A percentile compares a stretch with the other conserved stretches of the same genome.
These are phyloP conservation scores for Bimastos eiseni DNA, from an alignment of 2,888 invertebrate species.

Conservation along the genomic window DNA sequence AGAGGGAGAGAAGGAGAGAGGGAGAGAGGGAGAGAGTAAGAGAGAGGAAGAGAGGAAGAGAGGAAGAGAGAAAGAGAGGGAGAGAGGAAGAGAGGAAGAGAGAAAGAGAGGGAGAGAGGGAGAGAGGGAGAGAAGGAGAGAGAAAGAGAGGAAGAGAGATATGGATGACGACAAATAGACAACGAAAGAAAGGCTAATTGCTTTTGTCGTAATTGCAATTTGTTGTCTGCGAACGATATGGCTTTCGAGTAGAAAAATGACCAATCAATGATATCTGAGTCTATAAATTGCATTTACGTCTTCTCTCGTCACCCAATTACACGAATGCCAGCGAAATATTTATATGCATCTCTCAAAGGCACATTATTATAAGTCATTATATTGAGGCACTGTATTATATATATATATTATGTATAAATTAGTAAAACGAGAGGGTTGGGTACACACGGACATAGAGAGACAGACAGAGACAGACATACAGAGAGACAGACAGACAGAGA, in stretches of 20 bases:
- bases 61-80: background rate
- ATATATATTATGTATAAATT: background rate
- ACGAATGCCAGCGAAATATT: background rate
- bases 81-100: background rate
- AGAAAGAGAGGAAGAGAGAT: background rate
- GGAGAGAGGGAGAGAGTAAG: background rate
- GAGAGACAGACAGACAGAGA: no score
- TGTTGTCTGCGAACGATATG: background rate
- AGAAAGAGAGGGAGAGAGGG: background rate
- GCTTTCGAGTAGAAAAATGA: background rate
- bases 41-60: background rate
- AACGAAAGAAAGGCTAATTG: background rate
- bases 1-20: background rate
- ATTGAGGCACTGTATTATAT: background rate
- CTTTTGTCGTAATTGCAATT: background rate
- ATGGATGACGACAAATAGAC: no score
- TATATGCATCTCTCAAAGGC: background rate
- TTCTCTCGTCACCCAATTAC: background rate
- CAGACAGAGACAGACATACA: no score
- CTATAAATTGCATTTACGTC: background rate
- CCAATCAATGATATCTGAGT: background rate
- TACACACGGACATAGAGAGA: no score
- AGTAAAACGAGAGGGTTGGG: no score
- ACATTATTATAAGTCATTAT: background rate
- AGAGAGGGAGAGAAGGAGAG: background rate